A percentile compares a stretch with the other conserved stretches of the same genome.
These are phyloP conservation scores for Fissipunctia ypsillon DNA, from an alignment of 2,888 invertebrate genomes.

Conservation along the genomic window DNA sequence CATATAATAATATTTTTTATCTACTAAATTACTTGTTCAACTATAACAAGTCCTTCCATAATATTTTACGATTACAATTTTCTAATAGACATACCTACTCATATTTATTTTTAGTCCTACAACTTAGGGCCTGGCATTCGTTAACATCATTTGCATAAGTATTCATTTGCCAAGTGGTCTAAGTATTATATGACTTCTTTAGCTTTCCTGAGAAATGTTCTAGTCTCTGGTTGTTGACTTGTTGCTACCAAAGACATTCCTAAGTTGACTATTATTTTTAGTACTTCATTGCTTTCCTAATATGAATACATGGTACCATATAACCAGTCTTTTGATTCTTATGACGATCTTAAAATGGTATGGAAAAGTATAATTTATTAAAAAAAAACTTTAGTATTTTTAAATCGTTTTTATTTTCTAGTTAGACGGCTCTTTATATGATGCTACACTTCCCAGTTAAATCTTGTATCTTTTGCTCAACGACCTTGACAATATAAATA, in stretches of 20 bases:
- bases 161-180: constrained; percentile 57
- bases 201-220: constrained; percentile 52
- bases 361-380: neutral
- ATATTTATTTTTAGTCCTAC: constrained; percentile 46
- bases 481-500: neutral
- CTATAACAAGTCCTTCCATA: neutral
- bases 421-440: neutral
- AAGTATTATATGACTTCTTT: constrained; percentile 60
- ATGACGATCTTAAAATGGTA: neutral
- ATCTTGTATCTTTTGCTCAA: constrained; percentile 4
- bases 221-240: constrained; percentile 40
- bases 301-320: constrained; percentile 1
- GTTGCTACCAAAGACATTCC: constrained; percentile 48
- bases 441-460: neutral
- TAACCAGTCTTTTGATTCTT: neutral
- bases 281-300: constrained; percentile 36
- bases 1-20: neutral
- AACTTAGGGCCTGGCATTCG: constrained; percentile 32
- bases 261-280: constrained; percentile 27
- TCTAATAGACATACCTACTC: constrained; percentile 27
- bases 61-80: constrained; percentile 34
- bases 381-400: neutral
- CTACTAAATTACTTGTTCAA: neutral
- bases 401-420: neutral
- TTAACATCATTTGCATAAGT: constrained; percentile 54